Evolutionary conservation across 2,888 invertebrate species (phyloP), one percentile per base, ranked within the genome.

Genomic region (Eumerus sabulonum): DNA sequence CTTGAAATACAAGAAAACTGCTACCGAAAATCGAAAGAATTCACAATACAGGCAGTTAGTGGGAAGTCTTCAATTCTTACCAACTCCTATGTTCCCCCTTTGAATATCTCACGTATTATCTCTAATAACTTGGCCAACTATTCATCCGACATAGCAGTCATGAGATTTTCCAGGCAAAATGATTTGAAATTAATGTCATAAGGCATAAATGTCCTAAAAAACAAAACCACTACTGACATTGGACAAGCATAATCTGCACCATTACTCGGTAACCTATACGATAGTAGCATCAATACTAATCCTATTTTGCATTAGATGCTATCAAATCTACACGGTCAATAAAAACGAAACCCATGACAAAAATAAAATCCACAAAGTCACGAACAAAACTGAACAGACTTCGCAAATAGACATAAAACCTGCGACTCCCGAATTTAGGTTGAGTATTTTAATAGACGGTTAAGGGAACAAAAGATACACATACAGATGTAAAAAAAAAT

Each of bases 91-190:
- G 40, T 40, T 3, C 40, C 48, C 11, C 48, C 19, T 18, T 18
- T 48, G 7, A 48, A 48, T 11, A 48, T 48, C n/a, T 48, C 48
- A 18, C 48, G 18, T 18, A 48, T 48, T 48, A 45, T 45, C 16
- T 48, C 48, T 11, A 48, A 48, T 12, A 45, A 45, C 45, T n/a
- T 45, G 3, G 45, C 14, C n/a, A 45, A 45, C 16, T 45, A 14
- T 14, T 13, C 48, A 18, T 9, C 48, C 19, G 18, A 48, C 48
- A 17, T 48, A 18, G 19, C 48, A 48, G 48, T 48, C 48, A 18
- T 19, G n/a, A 48, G 19, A 48, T 18, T 48, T 18, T 48, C 48
- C 2, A 48, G 48, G 2, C 18, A 18, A 12, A 12, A 17, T 14
- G 19, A 48, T 18, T 18, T 48, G 9, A 48, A 48, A 48, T 14